Base-by-base conservation (phyloP, 2,113 vertebrate genomes). In the Cacatua alba region DNA sequence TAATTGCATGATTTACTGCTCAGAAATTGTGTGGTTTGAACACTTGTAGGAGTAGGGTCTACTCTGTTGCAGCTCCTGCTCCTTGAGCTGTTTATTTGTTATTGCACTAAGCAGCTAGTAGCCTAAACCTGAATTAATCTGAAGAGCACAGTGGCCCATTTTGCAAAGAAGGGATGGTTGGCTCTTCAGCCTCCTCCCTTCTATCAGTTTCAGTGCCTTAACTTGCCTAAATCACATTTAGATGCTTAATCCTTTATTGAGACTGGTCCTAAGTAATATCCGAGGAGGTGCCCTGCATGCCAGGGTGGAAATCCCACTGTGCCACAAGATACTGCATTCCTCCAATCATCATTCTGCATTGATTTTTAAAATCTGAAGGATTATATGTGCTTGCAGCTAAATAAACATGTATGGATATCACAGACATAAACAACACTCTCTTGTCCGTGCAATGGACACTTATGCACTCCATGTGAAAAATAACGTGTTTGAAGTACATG, bases 401-500 rank as follows among this genome's bases (percentile, higher is more conserved):
- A 70, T 53, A 43, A 87, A 60, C 8, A 29, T 17, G 24, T 10
- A 23, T 20, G 67, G 55, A 80, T 49, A 80, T 64, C 65, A 37
- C 19, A 72, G 49, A n/a, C 17, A 44, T 4, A 51, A 52, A 10
- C 46, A 77, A 31, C n/a, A 26, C 28, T 53, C 0, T 0, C 29
- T 57, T 62, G 52, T 28, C 65, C 31, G 13, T 57, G 23, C 31
- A 39, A 39, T 3, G 24, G 72, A 69, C 4, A 6, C 17, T 35
- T 49, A 28, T 17, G 31, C 18, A 46, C 11, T 28, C 25, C 2
- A 0, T 28, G 39, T 65, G 62, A 49, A 64, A 5, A n/a, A 14
- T 41, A 43, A 31, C 0, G 0, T 17, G 57, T 49, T 44, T 70
- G 68, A 74, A 55, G 51, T 23, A 33, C 25, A 6, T 1, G 2